A percentile compares a stretch with the other conserved stretches of the same genome.
These are phyloP conservation scores for Drosophila anceps DNA, from an alignment of 2,888 invertebrate species.

Conservation along the genomic window DNA sequence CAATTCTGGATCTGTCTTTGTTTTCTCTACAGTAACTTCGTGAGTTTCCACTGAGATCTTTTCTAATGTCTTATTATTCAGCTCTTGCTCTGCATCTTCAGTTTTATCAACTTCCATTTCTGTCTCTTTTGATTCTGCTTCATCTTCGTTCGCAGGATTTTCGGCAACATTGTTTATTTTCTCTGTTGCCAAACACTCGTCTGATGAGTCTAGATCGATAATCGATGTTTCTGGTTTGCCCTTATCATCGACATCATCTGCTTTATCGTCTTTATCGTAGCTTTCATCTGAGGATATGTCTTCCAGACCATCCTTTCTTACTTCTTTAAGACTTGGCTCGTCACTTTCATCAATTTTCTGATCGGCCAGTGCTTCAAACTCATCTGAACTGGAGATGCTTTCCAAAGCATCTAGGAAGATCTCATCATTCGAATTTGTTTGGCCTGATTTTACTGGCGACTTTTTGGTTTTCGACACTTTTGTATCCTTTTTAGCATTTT, in stretches of 20 bases:
- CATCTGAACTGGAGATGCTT: constrained; percentile 65
- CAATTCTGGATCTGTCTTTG: background rate
- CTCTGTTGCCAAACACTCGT: constrained; percentile 32
- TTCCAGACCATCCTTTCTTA: constrained; percentile 34
- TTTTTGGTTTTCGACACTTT: background rate
- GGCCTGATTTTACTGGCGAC: background rate
- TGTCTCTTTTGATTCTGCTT: background rate
- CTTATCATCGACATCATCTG: background rate
- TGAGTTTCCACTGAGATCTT: background rate
- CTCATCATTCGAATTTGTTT: constrained; percentile 42
- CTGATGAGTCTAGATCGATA: constrained; percentile 61
- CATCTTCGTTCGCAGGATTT: background rate
- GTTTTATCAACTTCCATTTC: background rate
- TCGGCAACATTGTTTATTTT: background rate
- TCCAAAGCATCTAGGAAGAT: constrained; percentile 66
- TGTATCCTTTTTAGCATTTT: background rate
- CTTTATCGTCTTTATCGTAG: constrained; percentile 10
- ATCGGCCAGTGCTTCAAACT: constrained; percentile 41
- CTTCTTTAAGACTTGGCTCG: background rate
- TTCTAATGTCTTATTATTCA: constrained; percentile 14
- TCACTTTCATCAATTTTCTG: background rate
- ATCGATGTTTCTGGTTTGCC: constrained; percentile 14
- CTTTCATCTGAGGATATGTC: constrained; percentile 60
- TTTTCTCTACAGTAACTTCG: background rate
- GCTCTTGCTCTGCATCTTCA: constrained; percentile 19